phyloP scores from a whole-genome alignment of 2,888 invertebrate species.

The Heliconius hortense region DNA sequence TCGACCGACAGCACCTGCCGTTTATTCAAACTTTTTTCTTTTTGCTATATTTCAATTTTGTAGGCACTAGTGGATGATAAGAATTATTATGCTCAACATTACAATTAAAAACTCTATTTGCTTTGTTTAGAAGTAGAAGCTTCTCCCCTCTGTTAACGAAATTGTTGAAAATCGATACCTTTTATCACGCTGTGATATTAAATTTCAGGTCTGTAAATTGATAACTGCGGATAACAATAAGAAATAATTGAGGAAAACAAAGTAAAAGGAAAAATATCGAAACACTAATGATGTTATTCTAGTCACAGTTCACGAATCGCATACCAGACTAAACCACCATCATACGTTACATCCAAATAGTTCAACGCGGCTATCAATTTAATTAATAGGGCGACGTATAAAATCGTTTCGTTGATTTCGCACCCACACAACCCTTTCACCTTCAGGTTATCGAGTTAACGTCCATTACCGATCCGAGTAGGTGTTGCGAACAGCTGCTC shows the following conservation, averaged over 20 bases:
- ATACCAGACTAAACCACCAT: not conserved
- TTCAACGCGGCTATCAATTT: slow-evolving; percentile 45
- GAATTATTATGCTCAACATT: not conserved
- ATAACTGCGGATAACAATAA: not conserved
- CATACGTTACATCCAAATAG: slow-evolving; percentile 16
- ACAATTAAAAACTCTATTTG: not conserved
- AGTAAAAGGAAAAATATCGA: not conserved
- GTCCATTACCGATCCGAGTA: slow-evolving; percentile 53
- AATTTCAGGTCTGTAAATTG: not conserved
- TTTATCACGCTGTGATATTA: not conserved
- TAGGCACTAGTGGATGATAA: not conserved
- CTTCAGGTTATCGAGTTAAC: slow-evolving; percentile 53
- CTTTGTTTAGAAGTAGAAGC: slow-evolving; percentile 2
- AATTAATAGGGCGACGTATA: slow-evolving; percentile 46
- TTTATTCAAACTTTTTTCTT: slow-evolving; percentile 30
- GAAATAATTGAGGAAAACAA: not conserved
- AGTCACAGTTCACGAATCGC: not conserved
- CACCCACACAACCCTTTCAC: slow-evolving; percentile 40
- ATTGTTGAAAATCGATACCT: slow-evolving; percentile 9
- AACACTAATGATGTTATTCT: not conserved
- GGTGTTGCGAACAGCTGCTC: slow-evolving; percentile 50
- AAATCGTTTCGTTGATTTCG: slow-evolving; percentile 44
- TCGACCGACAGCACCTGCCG: slow-evolving; percentile 71
- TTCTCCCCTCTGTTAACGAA: not conserved
- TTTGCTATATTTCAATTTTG: slow-evolving; percentile 12